Evolutionary conservation across 2,888 invertebrate genomes (phyloP), one percentile per base, ranked within the genome.

Genomic region (Lepidochrysops patricia): DNA sequence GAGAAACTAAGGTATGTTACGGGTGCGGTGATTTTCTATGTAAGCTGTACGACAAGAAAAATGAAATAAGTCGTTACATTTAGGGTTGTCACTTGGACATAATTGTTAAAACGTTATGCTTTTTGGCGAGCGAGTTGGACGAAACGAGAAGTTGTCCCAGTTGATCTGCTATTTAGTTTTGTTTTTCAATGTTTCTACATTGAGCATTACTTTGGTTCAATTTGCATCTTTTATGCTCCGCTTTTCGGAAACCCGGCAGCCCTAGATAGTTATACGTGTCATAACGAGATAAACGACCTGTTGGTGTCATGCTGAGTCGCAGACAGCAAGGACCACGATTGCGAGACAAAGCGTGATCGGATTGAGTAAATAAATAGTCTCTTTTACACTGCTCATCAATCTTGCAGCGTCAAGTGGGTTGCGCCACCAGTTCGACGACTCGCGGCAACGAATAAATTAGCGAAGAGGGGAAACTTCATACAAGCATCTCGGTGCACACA

Each of bases 361-460:
- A 83, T 86, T 84, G 78, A 79, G 80, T 84, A 84, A 81, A 84
- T 83, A 85, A 84, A 84, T 82, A 82, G 82, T 82, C 77, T 76
- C 75, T 77, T 78, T 79, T 73, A 74, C 73, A 80, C 77, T 77
- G 76, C 80, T 83, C 86, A 83, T 86, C 85, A 85, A 85, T 84
- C 82, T 84, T 80, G 71, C 74, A 79, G 77, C 74, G 79, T 79
- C 77, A 75, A 80, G 79, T 79, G 79, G 79, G 80, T 83, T 83
- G 81, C 82, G 79, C 77, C 83, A 84, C 68, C 77, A 73, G 85
- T 80, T 85, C 84, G 80, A 76, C 78, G 84, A 19, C 70, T 80
- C 84, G 79, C 77, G 78, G 43, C 43, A 43, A 19, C 6, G 43
- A 43, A 43, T 43, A 43, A 43, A 43, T 43, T 43, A 43, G 19